These are phyloP conservation scores for Okamejei kenojei DNA, from an alignment of 2,797 vertebrate species.

Conservation along the genomic window DNA sequence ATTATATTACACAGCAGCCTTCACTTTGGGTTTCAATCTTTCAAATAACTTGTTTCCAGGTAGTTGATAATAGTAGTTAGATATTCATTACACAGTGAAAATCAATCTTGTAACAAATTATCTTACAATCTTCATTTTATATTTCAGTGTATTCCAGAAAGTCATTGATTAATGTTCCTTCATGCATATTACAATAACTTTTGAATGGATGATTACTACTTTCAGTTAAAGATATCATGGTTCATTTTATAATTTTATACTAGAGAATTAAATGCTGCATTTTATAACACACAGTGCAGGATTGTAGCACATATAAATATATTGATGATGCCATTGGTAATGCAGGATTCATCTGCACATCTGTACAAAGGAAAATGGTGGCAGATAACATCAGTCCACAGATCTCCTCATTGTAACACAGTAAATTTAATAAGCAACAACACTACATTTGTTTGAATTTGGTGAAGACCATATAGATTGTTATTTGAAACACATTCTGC, in stretches of 20 bases:
- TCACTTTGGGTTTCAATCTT: constrained; percentile 19
- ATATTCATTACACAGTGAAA: constrained; percentile 3
- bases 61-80: constrained; percentile 18
- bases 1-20: neutral
- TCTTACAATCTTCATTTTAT: constrained; percentile 24
- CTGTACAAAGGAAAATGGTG: too few species aligned
- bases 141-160: neutral
- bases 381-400: too few species aligned
- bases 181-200: neutral
- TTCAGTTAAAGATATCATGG: neutral
- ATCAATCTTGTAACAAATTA: constrained; percentile 21
- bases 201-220: neutral
- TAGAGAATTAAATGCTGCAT: neutral
- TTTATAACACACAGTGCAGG: neutral
- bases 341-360: too few species aligned
- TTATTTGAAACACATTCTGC: too few species aligned
- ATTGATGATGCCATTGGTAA: too few species aligned
- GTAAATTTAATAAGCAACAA: too few species aligned
- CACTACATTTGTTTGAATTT: too few species aligned
- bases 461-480: too few species aligned
- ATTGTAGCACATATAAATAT: neutral
- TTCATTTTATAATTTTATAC: neutral
- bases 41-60: constrained; percentile 29
- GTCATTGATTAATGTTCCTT: constrained; percentile 3
- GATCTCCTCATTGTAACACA: too few species aligned